Percentiles rank a stretch among this genome's conserved stretches.
Conservation (phyloP, 2,888 invertebrate species). For the Melinopterus prodromus region DNA sequence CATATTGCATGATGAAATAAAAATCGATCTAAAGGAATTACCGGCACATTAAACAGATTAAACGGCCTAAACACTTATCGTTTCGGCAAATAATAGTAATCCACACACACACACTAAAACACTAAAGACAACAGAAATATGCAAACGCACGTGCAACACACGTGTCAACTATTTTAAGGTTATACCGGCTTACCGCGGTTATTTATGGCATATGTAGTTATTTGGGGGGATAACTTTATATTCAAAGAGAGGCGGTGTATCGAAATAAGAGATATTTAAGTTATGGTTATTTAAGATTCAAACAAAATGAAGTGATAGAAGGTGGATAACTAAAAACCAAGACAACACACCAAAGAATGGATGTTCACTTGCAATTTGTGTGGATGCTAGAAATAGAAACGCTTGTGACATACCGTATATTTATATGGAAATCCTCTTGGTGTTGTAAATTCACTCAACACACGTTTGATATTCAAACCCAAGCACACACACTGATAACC, state of each 20-base stretch:
- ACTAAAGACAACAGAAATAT: background rate
- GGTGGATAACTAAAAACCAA: too few species aligned
- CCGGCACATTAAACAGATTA: background rate
- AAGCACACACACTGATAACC: background rate
- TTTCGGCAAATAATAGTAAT: background rate
- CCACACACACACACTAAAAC: background rate
- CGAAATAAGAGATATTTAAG: background rate
- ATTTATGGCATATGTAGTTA: background rate
- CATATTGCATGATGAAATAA: background rate
- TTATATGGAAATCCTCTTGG: too few species aligned
- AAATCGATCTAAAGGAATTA: background rate
- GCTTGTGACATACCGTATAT: too few species aligned
- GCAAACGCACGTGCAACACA: background rate
- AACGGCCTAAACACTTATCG: background rate
- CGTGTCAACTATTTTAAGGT: background rate
- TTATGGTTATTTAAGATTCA: background rate
- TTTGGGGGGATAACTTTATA: background rate
- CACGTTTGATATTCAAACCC: background rate
- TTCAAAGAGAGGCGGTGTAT: background rate
- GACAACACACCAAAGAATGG: too few species aligned
- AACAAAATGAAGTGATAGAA: background rate
- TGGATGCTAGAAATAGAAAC: background rate
- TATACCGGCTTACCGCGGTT: background rate
- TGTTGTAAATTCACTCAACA: background rate
- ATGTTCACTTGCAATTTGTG: too few species aligned